phyloP scores from a whole-genome alignment of 2,888 invertebrate genomes.

The Odontothrips loti region DNA sequence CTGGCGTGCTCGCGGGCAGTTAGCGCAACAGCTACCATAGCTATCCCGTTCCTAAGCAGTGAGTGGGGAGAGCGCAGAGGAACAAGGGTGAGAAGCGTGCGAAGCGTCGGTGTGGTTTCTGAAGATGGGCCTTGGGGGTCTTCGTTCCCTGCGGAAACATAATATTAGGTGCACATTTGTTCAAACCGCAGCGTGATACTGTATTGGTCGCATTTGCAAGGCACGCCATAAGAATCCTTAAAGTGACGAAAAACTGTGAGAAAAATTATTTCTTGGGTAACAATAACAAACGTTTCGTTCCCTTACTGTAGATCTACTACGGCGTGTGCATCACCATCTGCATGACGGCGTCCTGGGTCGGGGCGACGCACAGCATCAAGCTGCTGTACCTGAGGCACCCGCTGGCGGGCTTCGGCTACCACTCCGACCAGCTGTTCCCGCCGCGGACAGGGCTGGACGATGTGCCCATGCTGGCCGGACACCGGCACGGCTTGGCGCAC shows the following conservation, averaged over 20 bases:
- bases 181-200: neutral
- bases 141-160: neutral
- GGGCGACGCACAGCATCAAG: constrained; percentile 87
- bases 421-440: constrained; percentile 24
- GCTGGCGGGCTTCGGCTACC: constrained; percentile 31
- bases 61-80: neutral
- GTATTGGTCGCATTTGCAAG: too few species aligned
- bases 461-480: neutral
- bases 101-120: neutral
- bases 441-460: neutral
- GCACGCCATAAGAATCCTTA: too few species aligned
- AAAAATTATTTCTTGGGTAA: too few species aligned
- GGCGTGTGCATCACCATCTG: constrained; percentile 81
- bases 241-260: too few species aligned
- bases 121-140: neutral
- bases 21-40: neutral
- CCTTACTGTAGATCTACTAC: constrained; percentile 89
- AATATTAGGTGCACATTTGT: neutral
- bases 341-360: constrained; percentile 87
- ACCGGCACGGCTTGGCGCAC: neutral
- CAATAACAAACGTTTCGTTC: too few species aligned
- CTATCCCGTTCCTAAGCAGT: neutral
- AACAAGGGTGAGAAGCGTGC: neutral
- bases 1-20: neutral
- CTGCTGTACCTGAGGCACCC: constrained; percentile 61